Evolutionary conservation across 2,797 vertebrate species (phyloP).

Genomic region (Holocentrus rufus): DNA sequence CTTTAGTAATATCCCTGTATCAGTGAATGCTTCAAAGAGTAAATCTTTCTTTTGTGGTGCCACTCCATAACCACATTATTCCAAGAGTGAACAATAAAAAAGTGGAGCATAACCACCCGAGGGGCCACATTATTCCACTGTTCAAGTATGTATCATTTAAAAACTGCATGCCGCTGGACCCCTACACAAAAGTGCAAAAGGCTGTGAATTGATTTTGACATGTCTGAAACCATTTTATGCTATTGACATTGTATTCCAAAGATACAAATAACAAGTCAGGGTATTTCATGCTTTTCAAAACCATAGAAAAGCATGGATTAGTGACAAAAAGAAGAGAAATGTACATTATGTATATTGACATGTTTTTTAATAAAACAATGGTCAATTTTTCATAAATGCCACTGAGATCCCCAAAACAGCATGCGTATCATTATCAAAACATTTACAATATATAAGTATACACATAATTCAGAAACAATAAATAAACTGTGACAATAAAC

Average conservation of each 20-base stretch:
- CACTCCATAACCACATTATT: constrained; percentile 34
- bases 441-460: constrained; percentile 85
- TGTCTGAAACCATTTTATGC: constrained; percentile 38
- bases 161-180: constrained; percentile 58
- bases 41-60: constrained; percentile 39
- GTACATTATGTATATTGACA: constrained; percentile 76
- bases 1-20: constrained; percentile 71
- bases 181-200: constrained; percentile 74
- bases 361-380: constrained; percentile 76
- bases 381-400: constrained; percentile 72
- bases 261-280: constrained; percentile 74
- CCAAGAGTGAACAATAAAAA: constrained; percentile 26
- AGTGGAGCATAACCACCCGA: not conserved
- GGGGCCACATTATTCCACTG: constrained; percentile 20
- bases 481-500: constrained; percentile 91
- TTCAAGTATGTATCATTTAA: constrained; percentile 49
- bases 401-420: constrained; percentile 83
- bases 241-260: constrained; percentile 71
- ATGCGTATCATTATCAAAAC: constrained; percentile 91
- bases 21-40: constrained; percentile 41
- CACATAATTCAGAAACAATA: constrained; percentile 85
- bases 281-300: constrained; percentile 80
- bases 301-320: constrained; percentile 78
- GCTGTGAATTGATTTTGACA: constrained; percentile 66
- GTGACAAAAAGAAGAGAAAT: constrained; percentile 68